phyloP scores from a whole-genome alignment of 2,888 invertebrate species.

The Callosobruchus maculatus region DNA sequence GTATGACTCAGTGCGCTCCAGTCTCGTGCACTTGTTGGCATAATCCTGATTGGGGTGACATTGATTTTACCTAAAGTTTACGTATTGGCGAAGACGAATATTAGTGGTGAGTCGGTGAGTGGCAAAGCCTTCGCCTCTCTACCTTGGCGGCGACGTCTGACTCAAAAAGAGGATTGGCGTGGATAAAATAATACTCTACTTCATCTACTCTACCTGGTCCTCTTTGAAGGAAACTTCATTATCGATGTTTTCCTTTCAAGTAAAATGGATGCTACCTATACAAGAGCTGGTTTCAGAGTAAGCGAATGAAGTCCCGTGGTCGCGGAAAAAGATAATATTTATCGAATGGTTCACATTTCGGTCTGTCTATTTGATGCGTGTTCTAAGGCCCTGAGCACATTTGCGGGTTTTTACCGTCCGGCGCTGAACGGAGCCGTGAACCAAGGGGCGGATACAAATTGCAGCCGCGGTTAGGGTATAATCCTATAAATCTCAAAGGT shows the following conservation, averaged over 20 bases:
- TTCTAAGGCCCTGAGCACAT: too few species aligned
- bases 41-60: slow-evolving; percentile 35
- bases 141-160: not conserved
- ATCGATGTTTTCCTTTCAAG: not conserved
- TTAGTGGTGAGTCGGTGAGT: slow-evolving; percentile 19
- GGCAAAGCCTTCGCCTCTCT: slow-evolving; percentile 11
- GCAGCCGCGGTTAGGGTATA: too few species aligned
- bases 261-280: not conserved
- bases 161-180: not conserved
- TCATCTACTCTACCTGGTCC: not conserved
- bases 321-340: too few species aligned
- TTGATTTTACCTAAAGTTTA: slow-evolving; percentile 29
- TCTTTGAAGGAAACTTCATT: not conserved
- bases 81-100: slow-evolving; percentile 17
- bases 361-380: too few species aligned
- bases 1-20: slow-evolving; percentile 8
- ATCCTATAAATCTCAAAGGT: too few species aligned
- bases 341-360: too few species aligned
- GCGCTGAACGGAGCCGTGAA: too few species aligned
- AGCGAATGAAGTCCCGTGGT: too few species aligned
- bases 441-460: too few species aligned
- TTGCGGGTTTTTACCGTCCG: too few species aligned
- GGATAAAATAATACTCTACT: not conserved
- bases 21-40: slow-evolving; percentile 31
- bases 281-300: too few species aligned